These are phyloP conservation scores for Pocillopora meandrina DNA, from an alignment of 92 coral and sea anemone species.

Conservation along the genomic window DNA sequence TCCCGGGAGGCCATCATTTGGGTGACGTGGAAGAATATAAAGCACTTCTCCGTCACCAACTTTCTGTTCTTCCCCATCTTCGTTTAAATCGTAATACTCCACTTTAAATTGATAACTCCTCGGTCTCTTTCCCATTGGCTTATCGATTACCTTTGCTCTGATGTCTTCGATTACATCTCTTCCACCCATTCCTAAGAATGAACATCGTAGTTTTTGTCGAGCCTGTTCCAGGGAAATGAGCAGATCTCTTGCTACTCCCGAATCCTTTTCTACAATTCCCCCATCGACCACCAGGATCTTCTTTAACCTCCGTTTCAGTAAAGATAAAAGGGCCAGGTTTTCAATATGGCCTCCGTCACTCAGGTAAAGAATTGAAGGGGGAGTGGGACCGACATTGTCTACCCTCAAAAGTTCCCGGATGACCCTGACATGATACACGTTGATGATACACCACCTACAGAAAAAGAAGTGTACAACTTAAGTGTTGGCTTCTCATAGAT, in stretches of 20 bases:
- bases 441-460: slow-evolving; percentile 79
- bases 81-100: slow-evolving; percentile 65
- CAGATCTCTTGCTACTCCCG: slow-evolving; percentile 43
- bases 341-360: slow-evolving; percentile 91
- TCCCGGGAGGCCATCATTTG: slow-evolving; percentile 53
- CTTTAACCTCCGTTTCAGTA: slow-evolving; percentile 60
- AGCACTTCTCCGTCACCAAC: slow-evolving; percentile 87
- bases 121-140: slow-evolving; percentile 72
- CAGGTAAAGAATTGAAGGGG: slow-evolving; percentile 75
- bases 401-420: slow-evolving; percentile 70
- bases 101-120: slow-evolving; percentile 86
- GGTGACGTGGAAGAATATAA: slow-evolving; percentile 79
- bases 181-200: slow-evolving; percentile 76
- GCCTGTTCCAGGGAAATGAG: slow-evolving; percentile 57
- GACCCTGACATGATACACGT: slow-evolving; percentile 77
- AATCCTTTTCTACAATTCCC: slow-evolving; percentile 23
- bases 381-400: slow-evolving; percentile 68
- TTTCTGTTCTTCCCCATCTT: slow-evolving; percentile 41
- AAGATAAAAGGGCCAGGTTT: slow-evolving; percentile 74
- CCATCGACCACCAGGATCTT: slow-evolving; percentile 77
- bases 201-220: slow-evolving; percentile 76
- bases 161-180: slow-evolving; percentile 83
- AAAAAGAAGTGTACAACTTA: not conserved
- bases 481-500: too few species aligned
- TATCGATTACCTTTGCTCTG: slow-evolving; percentile 57